Evolutionary conservation across 1,140 invertebrate species (phyloP).

Genomic region (Drosophila neocordata): DNA sequence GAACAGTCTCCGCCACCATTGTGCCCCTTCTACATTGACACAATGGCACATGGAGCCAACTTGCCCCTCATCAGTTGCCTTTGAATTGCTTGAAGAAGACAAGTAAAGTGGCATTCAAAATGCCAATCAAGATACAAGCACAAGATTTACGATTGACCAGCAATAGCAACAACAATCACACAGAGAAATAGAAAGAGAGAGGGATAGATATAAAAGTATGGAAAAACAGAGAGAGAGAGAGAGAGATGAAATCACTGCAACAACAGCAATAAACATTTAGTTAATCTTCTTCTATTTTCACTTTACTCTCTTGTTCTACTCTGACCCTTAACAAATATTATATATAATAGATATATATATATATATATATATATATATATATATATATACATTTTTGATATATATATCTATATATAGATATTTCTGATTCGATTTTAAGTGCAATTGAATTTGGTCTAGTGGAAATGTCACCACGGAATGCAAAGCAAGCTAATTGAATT

Average conservation of each 20-base stretch:
- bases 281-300: slow-evolving; percentile 14
- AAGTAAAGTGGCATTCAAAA: slow-evolving; percentile 43
- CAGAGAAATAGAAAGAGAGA: slow-evolving; percentile 5
- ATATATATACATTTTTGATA: background rate
- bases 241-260: slow-evolving; percentile 1
- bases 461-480: background rate
- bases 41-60: background rate
- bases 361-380: background rate
- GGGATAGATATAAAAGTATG: background rate
- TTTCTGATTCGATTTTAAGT: background rate
- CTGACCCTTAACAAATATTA: background rate
- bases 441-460: slow-evolving; percentile 2
- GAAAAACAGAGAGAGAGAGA: background rate
- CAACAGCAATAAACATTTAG: slow-evolving; percentile 3
- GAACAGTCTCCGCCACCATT: background rate
- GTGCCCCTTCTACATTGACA: background rate
- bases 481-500: slow-evolving; percentile 7
- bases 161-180: slow-evolving; percentile 25
- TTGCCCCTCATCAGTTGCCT: slow-evolving; percentile 35
- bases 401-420: background rate
- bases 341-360: background rate
- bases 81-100: slow-evolving; percentile 32
- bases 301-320: background rate
- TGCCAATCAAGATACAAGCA: slow-evolving; percentile 50
- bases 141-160: slow-evolving; percentile 65